Evolutionary conservation across 2,797 vertebrate genomes (phyloP).

Genomic region (Lacerta viridis): DNA sequence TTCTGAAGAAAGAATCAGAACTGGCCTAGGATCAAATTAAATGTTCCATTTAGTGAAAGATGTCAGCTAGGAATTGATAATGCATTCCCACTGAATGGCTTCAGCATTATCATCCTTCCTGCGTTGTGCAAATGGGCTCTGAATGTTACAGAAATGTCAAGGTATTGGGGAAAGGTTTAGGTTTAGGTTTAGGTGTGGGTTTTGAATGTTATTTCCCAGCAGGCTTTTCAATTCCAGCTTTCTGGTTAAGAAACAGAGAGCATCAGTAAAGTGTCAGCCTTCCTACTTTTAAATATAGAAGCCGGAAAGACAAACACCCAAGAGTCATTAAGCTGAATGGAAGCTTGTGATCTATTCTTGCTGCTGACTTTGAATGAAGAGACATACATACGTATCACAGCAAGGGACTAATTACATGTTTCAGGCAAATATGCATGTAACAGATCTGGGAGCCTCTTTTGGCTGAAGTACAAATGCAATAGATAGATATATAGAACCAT

Average conservation of each 20-base stretch:
- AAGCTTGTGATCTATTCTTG: not conserved
- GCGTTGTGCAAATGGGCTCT: conserved; percentile 50
- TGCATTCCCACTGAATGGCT: conserved; percentile 60
- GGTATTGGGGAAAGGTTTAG: conserved; percentile 46
- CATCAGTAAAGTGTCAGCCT: not conserved
- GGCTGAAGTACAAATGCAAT: no score
- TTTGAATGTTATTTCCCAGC: conserved; percentile 52
- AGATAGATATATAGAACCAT: no score
- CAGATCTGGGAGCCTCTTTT: not conserved
- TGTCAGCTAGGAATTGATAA: conserved; percentile 70
- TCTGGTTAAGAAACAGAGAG: conserved; percentile 26
- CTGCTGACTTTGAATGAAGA: conserved; percentile 2
- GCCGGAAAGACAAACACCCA: conserved; percentile 13
- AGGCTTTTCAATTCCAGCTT: conserved; percentile 44
- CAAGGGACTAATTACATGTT: not conserved
- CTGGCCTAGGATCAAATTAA: conserved; percentile 69
- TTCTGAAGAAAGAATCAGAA: conserved; percentile 56
- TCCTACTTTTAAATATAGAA: conserved; percentile 35
- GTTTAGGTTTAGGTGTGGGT: conserved; percentile 40
- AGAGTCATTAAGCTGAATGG: not conserved
- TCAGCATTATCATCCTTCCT: conserved; percentile 31
- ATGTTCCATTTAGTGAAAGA: conserved; percentile 72
- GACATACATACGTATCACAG: not conserved
- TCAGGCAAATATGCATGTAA: not conserved
- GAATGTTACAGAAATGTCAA: conserved; percentile 66